Evolutionary conservation across 2,797 vertebrate genomes (phyloP).

Genomic region (Crossoptilon crossoptilon): DNA sequence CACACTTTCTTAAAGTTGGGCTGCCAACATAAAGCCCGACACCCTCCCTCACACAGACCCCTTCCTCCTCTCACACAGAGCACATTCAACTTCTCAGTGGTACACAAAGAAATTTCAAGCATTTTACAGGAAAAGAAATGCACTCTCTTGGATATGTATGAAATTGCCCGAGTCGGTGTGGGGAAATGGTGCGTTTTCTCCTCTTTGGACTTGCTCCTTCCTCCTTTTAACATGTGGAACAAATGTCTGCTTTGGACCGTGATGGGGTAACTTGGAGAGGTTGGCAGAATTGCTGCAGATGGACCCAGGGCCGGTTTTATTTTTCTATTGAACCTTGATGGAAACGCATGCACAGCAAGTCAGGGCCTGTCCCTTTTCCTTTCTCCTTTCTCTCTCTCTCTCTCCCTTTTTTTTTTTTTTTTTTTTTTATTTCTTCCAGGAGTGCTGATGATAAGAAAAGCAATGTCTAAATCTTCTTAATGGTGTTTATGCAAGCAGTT

Average conservation of each 20-base stretch:
- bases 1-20: neutral
- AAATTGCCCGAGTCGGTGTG: conserved; percentile 32
- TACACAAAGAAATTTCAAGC: neutral
- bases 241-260: conserved; percentile 74
- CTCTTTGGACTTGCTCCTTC: conserved; percentile 53
- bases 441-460: conserved; percentile 89
- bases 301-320: conserved; percentile 77
- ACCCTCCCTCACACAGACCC: neutral
- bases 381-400: conserved; percentile 69
- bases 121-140: neutral
- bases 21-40: neutral
- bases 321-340: conserved; percentile 81
- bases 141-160: conserved; percentile 7
- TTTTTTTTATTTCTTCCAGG: conserved; percentile 85
- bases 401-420: neutral
- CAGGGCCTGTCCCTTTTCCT: conserved; percentile 78
- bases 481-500: conserved; percentile 90
- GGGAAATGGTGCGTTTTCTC: conserved; percentile 12
- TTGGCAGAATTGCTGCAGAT: conserved; percentile 64
- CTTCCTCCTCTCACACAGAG: neutral
- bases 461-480: conserved; percentile 90
- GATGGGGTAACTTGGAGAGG: conserved; percentile 71
- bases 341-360: conserved; percentile 85
- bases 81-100: neutral
- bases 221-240: conserved; percentile 73